A percentile compares a stretch with the other conserved stretches of the same genome.
Conservation (phyloP, 1,140 invertebrate genomes). For the Rhagoletis zephyria region DNA sequence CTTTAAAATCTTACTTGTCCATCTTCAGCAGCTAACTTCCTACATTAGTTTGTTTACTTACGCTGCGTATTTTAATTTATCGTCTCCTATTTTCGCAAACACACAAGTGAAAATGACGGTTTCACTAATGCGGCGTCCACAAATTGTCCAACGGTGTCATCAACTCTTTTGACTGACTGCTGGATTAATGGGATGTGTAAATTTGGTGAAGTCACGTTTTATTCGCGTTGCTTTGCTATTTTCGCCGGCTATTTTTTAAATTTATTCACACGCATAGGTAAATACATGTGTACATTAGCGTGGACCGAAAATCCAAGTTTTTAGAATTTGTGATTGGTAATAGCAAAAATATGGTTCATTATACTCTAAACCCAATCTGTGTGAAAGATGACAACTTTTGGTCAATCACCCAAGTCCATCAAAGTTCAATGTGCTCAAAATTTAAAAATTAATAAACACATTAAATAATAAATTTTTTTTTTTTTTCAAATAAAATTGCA, state of each 20-base stretch:
- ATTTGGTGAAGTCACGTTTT: constrained; percentile 35
- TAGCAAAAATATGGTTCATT: no score
- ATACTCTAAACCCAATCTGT: no score
- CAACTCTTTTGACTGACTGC: neutral
- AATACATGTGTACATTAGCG: no score
- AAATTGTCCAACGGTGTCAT: constrained; percentile 1
- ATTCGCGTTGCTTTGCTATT: neutral
- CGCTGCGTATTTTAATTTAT: neutral
- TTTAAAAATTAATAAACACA: no score
- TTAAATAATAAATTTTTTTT: neutral
- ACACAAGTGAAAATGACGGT: neutral
- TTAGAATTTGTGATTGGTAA: no score
- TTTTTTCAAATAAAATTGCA: no score
- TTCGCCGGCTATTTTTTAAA: neutral
- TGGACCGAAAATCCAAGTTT: no score
- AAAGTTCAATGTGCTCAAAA: no score
- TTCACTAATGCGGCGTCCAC: neutral
- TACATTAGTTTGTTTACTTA: neutral
- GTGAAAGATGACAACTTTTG: no score
- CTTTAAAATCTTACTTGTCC: neutral
- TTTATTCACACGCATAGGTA: no score
- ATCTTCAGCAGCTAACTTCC: neutral
- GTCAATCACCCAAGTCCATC: no score
- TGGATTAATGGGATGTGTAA: constrained; percentile 6
- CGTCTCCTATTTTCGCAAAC: neutral